These are phyloP conservation scores for Chrysemys picta DNA, from an alignment of 2,113 vertebrate species.

Conservation along the genomic window DNA sequence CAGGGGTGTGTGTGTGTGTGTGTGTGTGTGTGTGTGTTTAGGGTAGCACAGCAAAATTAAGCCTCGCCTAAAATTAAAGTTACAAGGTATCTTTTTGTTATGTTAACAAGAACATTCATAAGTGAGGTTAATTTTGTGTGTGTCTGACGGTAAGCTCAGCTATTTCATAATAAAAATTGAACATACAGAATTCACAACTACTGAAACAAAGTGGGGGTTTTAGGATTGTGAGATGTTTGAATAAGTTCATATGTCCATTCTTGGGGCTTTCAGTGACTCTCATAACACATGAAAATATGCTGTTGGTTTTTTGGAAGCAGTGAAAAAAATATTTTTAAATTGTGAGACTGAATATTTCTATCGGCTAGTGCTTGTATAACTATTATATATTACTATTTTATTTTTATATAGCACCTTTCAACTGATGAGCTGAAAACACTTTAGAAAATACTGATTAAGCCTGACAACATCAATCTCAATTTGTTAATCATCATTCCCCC, in stretches of 20 bases:
- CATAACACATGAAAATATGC: neutral
- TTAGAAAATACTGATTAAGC: too few relatives aligned
- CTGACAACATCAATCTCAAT: neutral
- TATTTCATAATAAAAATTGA: neutral
- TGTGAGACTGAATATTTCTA: neutral
- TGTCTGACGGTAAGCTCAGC: neutral
- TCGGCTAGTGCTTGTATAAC: too few relatives aligned
- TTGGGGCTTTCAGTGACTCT: neutral
- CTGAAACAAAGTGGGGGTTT: neutral
- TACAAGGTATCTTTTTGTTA: neutral
- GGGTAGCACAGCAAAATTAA: fast-evolving
- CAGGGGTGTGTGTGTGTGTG: neutral
- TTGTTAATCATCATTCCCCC: neutral
- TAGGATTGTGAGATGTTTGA: neutral
- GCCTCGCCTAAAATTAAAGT: neutral
- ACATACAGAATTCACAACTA: neutral
- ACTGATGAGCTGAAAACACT: neutral
- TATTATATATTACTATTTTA: neutral
- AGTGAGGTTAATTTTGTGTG: neutral
- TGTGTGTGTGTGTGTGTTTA: neutral
- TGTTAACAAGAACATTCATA: neutral
- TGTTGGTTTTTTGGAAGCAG: neutral
- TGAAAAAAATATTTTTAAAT: neutral
- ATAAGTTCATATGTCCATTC: neutral
- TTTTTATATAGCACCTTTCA: neutral